Base-by-base conservation (phyloP, 2,113 vertebrate species). In the Leuciscus idus region DNA sequence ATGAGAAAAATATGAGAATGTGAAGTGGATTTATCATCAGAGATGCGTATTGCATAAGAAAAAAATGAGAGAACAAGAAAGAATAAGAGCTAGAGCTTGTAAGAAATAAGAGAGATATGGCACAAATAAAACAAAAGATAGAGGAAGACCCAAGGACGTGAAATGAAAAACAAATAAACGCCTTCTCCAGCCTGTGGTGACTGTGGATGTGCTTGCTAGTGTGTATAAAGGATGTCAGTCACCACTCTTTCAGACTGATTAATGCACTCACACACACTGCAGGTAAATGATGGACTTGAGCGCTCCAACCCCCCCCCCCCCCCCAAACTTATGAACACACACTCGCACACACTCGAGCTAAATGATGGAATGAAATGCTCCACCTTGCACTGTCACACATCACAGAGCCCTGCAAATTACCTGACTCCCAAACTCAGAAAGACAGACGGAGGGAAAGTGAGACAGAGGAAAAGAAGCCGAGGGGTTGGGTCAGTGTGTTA, bases 311-410 rank as follows among this genome's bases (percentile, higher is more conserved):
- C 6, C 46, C 46, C 52, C 30, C 30, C 2, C 1, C 64, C 30
- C 30, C 30, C 30, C 23, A 61, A 39, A 48, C 48, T 39, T 55
- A 39, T 73, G 66, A 82, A 83, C 73, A 39, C 62, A 43, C 50
- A 11, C 64, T 23, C 66, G 4, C 36, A 1, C 84, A 36, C 75
- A 19, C 76, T 28, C 17, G 6, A 73, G 66, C 30, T 83, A 83
- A 83, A 83, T 83, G 81, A 83, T 83, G 66, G 81, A 83, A 83
- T 83, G 81, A 83, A 73, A 83, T 66, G 81, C 81, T 83, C 81
- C 64, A 83, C 81, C 81, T 83, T 83, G 64, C 81, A 72, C 66
- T 83, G 81, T 73, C 81, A 83, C 81, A 83, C 81, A 83, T 83
- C 81, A 72, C 81, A 83, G 81, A 73, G 33, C 66, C 62, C 66